A percentile compares a stretch with the other conserved stretches of the same genome.
phyloP scores from a whole-genome alignment of 2,888 invertebrate genomes.

The Callimorpha dominula region DNA sequence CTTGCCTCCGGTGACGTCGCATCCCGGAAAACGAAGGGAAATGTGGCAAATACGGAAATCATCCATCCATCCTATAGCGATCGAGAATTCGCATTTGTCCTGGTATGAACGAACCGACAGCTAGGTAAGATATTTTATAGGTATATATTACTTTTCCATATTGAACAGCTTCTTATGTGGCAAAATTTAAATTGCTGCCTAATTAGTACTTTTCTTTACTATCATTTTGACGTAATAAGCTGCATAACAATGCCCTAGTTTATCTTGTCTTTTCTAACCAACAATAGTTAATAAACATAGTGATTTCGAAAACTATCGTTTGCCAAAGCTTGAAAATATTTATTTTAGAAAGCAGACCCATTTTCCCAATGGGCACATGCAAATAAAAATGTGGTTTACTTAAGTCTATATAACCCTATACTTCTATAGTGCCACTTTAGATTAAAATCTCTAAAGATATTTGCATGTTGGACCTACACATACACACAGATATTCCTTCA shows the following conservation, averaged over 20 bases:
- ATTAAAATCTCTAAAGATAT: no score
- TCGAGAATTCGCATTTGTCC: conserved; percentile 44
- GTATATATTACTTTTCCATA: conserved; percentile 13
- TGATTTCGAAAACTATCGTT: background rate
- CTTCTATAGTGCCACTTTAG: no score
- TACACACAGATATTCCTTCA: no score
- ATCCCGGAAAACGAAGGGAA: conserved; percentile 39
- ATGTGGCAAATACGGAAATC: conserved; percentile 51
- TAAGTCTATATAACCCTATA: no score
- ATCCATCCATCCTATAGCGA: conserved; percentile 41
- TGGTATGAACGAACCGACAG: conserved; percentile 26
- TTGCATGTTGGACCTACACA: no score
- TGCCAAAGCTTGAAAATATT: background rate
- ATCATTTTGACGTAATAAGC: background rate
- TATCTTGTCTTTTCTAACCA: background rate
- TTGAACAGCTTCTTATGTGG: background rate
- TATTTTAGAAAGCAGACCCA: background rate
- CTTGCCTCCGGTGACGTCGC: background rate
- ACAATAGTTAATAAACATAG: background rate
- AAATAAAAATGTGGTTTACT: no score
- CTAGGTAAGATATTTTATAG: conserved; percentile 14
- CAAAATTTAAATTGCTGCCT: background rate
- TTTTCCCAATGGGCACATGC: no score
- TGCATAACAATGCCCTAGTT: background rate
- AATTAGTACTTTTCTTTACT: background rate